A percentile compares a stretch with the other conserved stretches of the same genome.
Evolutionary conservation across 2,888 invertebrate species (phyloP).

Genomic region (Drepanosiphum platanoidis): DNA sequence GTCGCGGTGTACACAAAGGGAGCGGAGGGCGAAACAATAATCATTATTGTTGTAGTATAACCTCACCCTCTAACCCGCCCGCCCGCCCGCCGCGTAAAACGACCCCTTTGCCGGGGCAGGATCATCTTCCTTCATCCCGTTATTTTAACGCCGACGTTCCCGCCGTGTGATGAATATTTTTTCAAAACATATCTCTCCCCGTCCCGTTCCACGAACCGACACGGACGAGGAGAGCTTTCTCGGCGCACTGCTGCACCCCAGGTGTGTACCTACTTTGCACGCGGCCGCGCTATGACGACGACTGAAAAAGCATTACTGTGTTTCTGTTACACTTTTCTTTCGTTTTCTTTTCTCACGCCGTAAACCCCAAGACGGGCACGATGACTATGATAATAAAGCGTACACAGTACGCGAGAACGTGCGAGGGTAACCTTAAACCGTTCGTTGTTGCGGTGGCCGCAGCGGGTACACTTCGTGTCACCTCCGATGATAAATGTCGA

Average conservation of each 20-base stretch:
- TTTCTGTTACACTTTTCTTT: background rate
- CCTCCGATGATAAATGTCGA: background rate
- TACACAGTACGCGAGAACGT: background rate
- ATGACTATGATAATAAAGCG: background rate
- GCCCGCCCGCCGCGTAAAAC: constrained; percentile 35
- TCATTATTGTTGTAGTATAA: constrained; percentile 58
- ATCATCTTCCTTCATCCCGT: constrained; percentile 62
- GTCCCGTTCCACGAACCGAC: background rate
- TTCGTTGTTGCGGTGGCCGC: background rate
- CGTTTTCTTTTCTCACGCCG: background rate
- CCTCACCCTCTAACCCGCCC: constrained; percentile 59
- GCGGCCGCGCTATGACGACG: background rate
- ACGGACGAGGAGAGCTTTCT: background rate
- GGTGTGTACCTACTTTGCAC: background rate
- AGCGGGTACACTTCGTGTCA: background rate
- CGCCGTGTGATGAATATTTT: constrained; percentile 47
- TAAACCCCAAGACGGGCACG: background rate
- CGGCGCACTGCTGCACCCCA: background rate
- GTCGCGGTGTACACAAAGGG: constrained; percentile 61
- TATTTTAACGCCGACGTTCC: constrained; percentile 58
- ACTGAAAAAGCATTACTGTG: background rate
- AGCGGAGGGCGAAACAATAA: constrained; percentile 56
- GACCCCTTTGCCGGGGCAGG: constrained; percentile 56
- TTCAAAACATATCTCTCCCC: constrained; percentile 39
- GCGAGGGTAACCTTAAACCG: background rate